Percentiles rank a stretch among this genome's conserved stretches.
These are phyloP conservation scores for Nomada flava DNA, from an alignment of 2,888 invertebrate genomes.

Conservation along the genomic window DNA sequence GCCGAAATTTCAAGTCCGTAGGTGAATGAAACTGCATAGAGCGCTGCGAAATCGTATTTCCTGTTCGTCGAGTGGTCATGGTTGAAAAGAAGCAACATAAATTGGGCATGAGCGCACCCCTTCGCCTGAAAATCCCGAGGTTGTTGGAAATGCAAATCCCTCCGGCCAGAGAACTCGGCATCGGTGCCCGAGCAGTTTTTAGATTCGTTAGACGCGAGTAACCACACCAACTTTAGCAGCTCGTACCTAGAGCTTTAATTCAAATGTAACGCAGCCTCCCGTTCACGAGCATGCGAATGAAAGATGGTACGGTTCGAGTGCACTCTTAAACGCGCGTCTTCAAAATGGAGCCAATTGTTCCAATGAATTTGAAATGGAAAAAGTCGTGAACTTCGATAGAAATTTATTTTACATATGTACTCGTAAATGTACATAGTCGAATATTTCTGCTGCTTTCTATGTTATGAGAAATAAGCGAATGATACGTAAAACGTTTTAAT, in stretches of 20 bases:
- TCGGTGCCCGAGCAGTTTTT: constrained; percentile 9
- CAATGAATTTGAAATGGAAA: not conserved
- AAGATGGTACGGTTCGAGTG: not conserved
- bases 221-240: not conserved
- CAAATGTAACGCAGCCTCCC: not conserved
- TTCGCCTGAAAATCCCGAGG: constrained; percentile 22
- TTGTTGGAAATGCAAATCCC: constrained; percentile 26
- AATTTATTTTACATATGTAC: too few relatives aligned
- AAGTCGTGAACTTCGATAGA: too few relatives aligned
- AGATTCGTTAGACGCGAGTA: constrained; percentile 25
- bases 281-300: constrained; percentile 19
- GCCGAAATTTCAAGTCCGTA: not conserved
- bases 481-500: too few relatives aligned
- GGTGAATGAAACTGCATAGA: not conserved
- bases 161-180: not conserved
- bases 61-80: not conserved
- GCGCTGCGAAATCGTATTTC: constrained; percentile 1
- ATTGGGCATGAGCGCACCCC: constrained; percentile 16
- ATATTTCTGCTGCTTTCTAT: too few relatives aligned
- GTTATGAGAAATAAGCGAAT: too few relatives aligned
- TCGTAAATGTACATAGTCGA: too few relatives aligned
- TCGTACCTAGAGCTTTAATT: not conserved
- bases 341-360: not conserved
- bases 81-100: constrained; percentile 32
- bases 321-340: not conserved